Conservation (phyloP, 1,140 invertebrate species). For the Melipona quadrifasciata region DNA sequence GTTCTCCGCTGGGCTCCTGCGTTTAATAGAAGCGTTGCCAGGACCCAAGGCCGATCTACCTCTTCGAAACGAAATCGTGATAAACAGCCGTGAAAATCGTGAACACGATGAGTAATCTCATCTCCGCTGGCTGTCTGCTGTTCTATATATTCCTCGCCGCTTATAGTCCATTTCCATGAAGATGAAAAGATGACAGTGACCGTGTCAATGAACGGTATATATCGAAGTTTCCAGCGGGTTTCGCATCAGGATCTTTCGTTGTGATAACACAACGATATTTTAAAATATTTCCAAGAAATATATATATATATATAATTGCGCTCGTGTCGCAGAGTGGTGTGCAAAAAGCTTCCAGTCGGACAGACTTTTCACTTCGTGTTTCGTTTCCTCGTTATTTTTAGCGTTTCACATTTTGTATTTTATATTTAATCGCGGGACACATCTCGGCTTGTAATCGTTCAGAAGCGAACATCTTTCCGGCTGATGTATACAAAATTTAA, state of each 20-base stretch:
- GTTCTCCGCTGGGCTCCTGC: slow-evolving; percentile 21
- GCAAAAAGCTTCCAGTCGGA: too few species aligned
- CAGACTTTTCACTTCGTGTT: too few species aligned
- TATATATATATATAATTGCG: too few species aligned
- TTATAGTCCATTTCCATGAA: background rate
- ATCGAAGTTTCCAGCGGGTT: background rate
- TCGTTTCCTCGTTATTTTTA: too few species aligned
- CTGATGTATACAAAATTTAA: background rate
- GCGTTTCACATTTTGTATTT: too few species aligned
- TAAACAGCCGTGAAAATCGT: slow-evolving; percentile 54
- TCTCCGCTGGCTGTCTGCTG: background rate
- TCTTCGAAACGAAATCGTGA: slow-evolving; percentile 38
- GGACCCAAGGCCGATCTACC: slow-evolving; percentile 46
- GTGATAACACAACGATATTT: too few species aligned
- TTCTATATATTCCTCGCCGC: too few species aligned
- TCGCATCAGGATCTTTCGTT: background rate
- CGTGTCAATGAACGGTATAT: too few species aligned
- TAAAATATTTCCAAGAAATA: too few species aligned
- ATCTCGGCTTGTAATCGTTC: background rate
- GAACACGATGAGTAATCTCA: slow-evolving; percentile 39
- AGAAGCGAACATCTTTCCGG: background rate
- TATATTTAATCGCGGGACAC: too few species aligned
- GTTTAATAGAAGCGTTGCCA: slow-evolving; percentile 54
- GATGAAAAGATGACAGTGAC: too few species aligned
- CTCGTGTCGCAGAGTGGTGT: too few species aligned